phyloP scores from a whole-genome alignment of 2,888 invertebrate genomes.

The Pomacea canaliculata region DNA sequence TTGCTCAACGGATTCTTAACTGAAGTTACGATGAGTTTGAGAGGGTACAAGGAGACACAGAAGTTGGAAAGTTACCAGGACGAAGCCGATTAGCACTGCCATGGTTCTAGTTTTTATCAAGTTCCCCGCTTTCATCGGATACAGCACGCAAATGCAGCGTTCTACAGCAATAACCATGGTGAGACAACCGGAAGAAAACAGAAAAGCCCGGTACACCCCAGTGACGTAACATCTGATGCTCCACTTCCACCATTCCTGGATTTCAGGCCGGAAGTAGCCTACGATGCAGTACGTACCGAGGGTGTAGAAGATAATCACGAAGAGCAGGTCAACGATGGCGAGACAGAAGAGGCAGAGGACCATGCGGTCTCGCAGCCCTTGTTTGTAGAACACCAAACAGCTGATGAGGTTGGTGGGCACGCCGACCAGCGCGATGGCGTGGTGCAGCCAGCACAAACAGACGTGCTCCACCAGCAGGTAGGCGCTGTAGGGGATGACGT shows the following conservation, averaged over 20 bases:
- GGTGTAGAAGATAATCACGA: conserved; percentile 7
- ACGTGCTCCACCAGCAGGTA: background rate
- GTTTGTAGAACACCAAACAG: conserved; percentile 12
- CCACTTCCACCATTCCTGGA: conserved; percentile 12
- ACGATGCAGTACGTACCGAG: conserved; percentile 10
- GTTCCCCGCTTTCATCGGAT: conserved; percentile 8
- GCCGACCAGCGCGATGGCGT: conserved; percentile 1
- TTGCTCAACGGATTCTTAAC: background rate
- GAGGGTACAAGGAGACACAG: conserved; percentile 8
- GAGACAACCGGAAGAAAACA: conserved; percentile 12
- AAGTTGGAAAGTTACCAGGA: background rate
- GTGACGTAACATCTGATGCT: conserved; percentile 10
- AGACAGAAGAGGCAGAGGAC: conserved; percentile 19
- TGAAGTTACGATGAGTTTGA: conserved; percentile 9
- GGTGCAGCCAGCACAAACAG: conserved; percentile 1
- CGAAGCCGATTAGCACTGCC: background rate
- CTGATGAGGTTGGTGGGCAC: conserved; percentile 10
- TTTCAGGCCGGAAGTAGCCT: conserved; percentile 33
- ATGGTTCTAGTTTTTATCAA: conserved; percentile 20
- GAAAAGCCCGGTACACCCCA: conserved; percentile 17
- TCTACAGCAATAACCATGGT: conserved; percentile 18
- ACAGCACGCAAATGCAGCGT: conserved; percentile 16
- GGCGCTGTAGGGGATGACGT: background rate
- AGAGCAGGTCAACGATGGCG: conserved; percentile 9
- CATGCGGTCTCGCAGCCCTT: conserved; percentile 20